Evolutionary conservation across 2,113 vertebrate genomes (phyloP).

Genomic region (Laticauda laticaudata): DNA sequence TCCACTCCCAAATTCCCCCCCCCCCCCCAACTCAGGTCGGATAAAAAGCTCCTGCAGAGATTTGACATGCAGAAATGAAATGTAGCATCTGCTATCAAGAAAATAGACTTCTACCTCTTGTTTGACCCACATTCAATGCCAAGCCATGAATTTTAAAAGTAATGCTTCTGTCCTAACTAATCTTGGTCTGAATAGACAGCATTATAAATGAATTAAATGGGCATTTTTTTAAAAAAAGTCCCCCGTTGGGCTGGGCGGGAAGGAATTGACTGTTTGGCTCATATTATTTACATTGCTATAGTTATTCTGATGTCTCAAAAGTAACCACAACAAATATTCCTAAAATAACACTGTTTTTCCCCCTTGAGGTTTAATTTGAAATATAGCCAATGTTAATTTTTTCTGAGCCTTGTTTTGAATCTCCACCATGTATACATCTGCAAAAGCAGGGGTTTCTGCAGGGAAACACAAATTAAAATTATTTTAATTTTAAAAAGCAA

Average conservation of each 20-base stretch:
- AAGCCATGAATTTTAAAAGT: background rate
- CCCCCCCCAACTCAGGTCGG: background rate
- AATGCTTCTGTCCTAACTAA: background rate
- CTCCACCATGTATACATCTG: background rate
- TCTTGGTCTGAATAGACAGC: background rate
- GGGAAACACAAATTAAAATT: background rate
- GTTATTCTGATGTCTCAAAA: background rate
- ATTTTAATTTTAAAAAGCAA: background rate
- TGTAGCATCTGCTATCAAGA: background rate
- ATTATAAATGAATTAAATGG: background rate
- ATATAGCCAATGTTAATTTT: background rate
- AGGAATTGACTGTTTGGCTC: background rate
- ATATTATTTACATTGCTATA: background rate
- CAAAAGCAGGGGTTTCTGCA: background rate
- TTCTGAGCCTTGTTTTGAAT: background rate
- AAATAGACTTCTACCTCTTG: background rate
- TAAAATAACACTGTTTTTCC: background rate
- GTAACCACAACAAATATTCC: slow-evolving; percentile 6
- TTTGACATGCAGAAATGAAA: background rate
- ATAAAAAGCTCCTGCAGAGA: background rate
- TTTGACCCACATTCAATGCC: background rate
- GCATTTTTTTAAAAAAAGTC: too few relatives aligned
- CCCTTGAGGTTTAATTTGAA: background rate
- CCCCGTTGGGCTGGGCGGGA: background rate
- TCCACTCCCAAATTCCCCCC: background rate